A percentile compares a stretch with the other conserved stretches of the same genome.
Conservation (phyloP, 2,797 vertebrate species). For the Lacerta agilis region DNA sequence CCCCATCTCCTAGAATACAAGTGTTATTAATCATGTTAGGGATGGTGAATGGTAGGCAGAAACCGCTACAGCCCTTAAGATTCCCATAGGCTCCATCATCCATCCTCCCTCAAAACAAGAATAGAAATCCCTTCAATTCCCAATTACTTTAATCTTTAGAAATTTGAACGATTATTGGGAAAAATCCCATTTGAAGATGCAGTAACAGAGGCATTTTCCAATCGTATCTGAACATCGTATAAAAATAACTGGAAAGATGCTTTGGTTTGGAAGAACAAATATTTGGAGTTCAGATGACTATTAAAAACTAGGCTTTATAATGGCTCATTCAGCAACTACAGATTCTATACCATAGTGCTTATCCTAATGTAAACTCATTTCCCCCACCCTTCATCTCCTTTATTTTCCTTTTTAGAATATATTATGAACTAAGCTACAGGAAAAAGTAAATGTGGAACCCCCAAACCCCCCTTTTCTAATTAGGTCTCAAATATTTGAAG, state of each 20-base stretch:
- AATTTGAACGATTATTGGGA: constrained; percentile 54
- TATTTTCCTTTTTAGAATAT: constrained; percentile 63
- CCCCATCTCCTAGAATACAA: constrained; percentile 18
- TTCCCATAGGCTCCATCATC: constrained; percentile 17
- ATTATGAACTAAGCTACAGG: constrained; percentile 59
- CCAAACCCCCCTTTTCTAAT: constrained; percentile 50
- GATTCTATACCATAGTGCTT: constrained; percentile 60
- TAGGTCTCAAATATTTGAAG: constrained; percentile 53
- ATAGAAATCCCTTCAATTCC: constrained; percentile 43
- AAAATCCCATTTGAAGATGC: constrained; percentile 54
- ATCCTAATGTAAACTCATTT: constrained; percentile 62
- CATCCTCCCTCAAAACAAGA: constrained; percentile 30
- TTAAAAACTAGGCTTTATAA: constrained; percentile 43
- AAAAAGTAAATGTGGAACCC: constrained; percentile 60
- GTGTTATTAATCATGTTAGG: constrained; percentile 33
- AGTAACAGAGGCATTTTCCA: constrained; percentile 44
- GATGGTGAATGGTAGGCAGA: not conserved
- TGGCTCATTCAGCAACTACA: constrained; percentile 45
- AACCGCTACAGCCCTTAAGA: not conserved
- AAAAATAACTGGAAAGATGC: constrained; percentile 64
- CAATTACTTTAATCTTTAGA: constrained; percentile 53
- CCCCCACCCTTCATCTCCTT: constrained; percentile 17
- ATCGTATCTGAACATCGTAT: constrained; percentile 59
- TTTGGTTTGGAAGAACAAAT: constrained; percentile 69
- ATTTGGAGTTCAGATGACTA: constrained; percentile 54